Evolutionary conservation across 2,113 vertebrate genomes (phyloP), one percentile per base, ranked within the genome.

Genomic region (Pelmatolapia mariae): DNA sequence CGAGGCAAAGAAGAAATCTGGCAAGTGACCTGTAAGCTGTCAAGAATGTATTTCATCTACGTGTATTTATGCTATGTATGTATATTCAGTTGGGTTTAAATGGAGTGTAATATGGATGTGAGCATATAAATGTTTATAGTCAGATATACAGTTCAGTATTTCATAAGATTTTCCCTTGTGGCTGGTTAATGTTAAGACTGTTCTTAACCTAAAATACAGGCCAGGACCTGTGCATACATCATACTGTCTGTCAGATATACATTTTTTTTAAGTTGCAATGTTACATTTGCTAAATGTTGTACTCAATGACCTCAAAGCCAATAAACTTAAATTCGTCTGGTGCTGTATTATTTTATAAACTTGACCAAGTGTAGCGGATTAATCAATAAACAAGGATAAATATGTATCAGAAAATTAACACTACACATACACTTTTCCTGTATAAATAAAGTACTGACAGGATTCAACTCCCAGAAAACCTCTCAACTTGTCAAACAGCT

Each of bases 81-180:
- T 86, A 50, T 83, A 86, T 86, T 85, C 84, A 83, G 57, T 76
- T 26, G 12, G 56, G 68, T 80, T 87, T 89, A 84, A 91, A 89
- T 81, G 68, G 80, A 81, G 22, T 52, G 73, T 43, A 50, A 54
- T 54, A 38, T 50, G 76, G 26, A 89, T 80, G 29, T 43, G 19
- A 80, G 16, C 57, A 82, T 29, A 43, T 33, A 87, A 89, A 84
- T 89, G 56, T 89, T 91, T 90, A 80, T 1, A 19, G 43, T 40
- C 63, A 56, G 19, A 76, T 68, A 85, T 79, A 87, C 81, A 89
- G 73, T 50, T 52, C 45, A 78, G 36, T 81, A 71, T 57, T 82
- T 36, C 43, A 26, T 29, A 19, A 24, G 10, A 31, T 52, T 87
- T 87, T 31, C 45, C 43, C 57, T 31, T 13, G 73, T 50, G 73